Evolutionary conservation across 2,888 invertebrate genomes (phyloP), one percentile per base, ranked within the genome.

Genomic region (Heliconius erato): DNA sequence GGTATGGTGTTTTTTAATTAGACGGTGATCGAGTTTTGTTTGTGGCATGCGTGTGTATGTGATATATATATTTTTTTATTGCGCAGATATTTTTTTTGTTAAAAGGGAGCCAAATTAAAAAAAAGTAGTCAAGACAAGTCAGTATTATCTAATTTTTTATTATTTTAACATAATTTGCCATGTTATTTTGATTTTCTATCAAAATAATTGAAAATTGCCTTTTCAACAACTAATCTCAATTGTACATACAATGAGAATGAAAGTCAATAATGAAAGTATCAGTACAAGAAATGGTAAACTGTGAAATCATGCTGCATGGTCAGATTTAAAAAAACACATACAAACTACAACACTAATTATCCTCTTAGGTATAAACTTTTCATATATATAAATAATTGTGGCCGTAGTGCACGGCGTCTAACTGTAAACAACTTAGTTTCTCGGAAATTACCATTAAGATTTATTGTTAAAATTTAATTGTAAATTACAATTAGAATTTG

Each of bases 21-120:
- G 74, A 32, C 32, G 74, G 74, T 35, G 74, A 59, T 74, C 32
- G 59, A 74, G n/a, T 63, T n/a, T 63, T 76, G 63, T 76, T 76
- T 63, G 35, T 35, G 59, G 76, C 76, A 76, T 76, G 76, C 40
- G 63, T 76, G 63, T 76, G 76, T 32, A 59, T 76, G n/a, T 63
- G 9, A 76, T 11, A 23, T 74, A 12, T 32, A 1, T 63, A 28
- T 63, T 23, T 63, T 63, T 40, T 40, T 40, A 40, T 40, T 40
- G 40, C 40, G 40, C 40, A 40, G 40, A 40, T 63, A 63, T 63
- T 63, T 11, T 59, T 59, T n/a, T n/a, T 63, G 11, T n/a, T 63
- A n/a, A n/a, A 63, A n/a, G n/a, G 7, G 59, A 23, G 12, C 63
- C n/a, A n/a, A 63, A 63, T n/a, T 63, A 12, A 11, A 63, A 63